Base-by-base conservation (phyloP, 1,140 invertebrate species). In the Trinorchestia longiramus region DNA sequence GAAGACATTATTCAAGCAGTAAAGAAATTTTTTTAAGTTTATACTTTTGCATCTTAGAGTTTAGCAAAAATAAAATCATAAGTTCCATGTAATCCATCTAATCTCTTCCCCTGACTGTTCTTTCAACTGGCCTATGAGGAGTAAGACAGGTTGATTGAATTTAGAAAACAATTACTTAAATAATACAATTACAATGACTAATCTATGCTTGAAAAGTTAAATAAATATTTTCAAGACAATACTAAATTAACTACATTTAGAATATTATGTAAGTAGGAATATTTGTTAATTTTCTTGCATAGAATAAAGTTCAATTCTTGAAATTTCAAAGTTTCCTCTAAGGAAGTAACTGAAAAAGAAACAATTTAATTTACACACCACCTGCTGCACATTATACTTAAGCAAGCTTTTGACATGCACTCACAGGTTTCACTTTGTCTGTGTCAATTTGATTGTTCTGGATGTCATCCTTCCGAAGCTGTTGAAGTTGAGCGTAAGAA, bases 401-500 rank as follows among this genome's bases (percentile, higher is more conserved):
- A 36, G 4, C 87, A 8, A n/a, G 87, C 36, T 8, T 15, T 87
- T n/a, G 36, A 36, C 8, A 40, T 36, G 8, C 40, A 92, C 43
- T 92, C 43, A 92, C 90, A 4, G 90, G 90, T 42, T 92, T 92
- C 40, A 43, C 90, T 44, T 92, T 40, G 15, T 92, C 90, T 28
- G 43, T 92, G 43, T 92, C 90, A 44, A 92, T 36, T 36, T 43
- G 43, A 36, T 8, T 44, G 90, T 92, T 92, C 90, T 92, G 90
- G 23, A 44, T 36, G 36, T 92, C 90, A 44, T 92, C 90, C 43
- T 92, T 92, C 43, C 90, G n/a, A 28, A 92, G n/a, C 90, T 92
- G 41, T 36, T 92, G 90, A 28, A 92, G 90, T 44, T 92, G 90
- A 8, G 90, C 41, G 36, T 92, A 92, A 92, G 4, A 43, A 42